Conservation (phyloP, 2,888 invertebrate species). For the Heteromurus nitidus region DNA sequence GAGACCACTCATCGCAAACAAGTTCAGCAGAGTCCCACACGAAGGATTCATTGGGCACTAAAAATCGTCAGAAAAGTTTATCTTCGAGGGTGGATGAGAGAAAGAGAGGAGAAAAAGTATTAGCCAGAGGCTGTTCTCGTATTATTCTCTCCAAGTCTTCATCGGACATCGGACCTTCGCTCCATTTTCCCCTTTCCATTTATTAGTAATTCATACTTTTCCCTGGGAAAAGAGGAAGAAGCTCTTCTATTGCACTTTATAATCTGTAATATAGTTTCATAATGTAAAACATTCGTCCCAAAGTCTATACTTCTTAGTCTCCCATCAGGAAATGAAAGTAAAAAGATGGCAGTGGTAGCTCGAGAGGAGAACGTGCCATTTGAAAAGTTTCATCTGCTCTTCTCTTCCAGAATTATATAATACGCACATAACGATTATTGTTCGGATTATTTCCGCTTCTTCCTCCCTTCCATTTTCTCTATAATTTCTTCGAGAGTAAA, state of each 20-base stretch:
- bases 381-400: slow-evolving; percentile 14
- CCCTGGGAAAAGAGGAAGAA: too few relatives aligned
- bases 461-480: not conserved
- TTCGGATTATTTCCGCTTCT: slow-evolving; percentile 3
- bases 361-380: not conserved
- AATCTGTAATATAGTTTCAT: too few relatives aligned
- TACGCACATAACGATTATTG: slow-evolving; percentile 12
- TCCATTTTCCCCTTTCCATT: not conserved
- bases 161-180: not conserved
- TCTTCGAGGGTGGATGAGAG: too few relatives aligned
- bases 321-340: not conserved
- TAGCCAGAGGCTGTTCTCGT: not conserved
- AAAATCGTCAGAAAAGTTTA: too few relatives aligned
- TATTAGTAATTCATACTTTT: not conserved
- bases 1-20: too few relatives aligned
- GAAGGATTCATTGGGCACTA: too few relatives aligned
- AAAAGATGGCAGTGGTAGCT: not conserved
- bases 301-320: too few relatives aligned
- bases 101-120: too few relatives aligned
- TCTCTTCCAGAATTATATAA: slow-evolving; percentile 2
- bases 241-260: too few relatives aligned
- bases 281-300: too few relatives aligned
- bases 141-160: not conserved
- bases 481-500: too few relatives aligned
- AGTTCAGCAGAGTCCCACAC: too few relatives aligned